A percentile compares a stretch with the other conserved stretches of the same genome.
phyloP scores from a whole-genome alignment of 2,113 vertebrate genomes.

The Candoia aspera region DNA sequence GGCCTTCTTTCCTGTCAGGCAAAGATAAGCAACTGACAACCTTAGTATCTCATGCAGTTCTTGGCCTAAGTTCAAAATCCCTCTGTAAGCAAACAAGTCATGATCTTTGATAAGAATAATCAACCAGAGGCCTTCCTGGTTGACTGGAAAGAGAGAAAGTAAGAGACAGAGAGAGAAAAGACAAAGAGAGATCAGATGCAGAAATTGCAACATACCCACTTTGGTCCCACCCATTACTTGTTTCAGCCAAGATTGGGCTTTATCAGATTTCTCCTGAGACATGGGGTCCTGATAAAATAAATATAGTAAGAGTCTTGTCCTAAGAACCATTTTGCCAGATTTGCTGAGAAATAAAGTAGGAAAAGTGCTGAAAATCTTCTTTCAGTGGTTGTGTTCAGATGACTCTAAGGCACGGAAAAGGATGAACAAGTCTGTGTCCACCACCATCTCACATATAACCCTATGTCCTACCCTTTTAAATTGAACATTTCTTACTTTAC shows the following conservation, averaged over 20 bases:
- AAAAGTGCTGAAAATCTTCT: not conserved
- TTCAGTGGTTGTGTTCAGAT: not conserved
- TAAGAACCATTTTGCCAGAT: not conserved
- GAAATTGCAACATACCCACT: not conserved
- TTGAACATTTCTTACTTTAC: constrained; percentile 22
- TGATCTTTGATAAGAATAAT: not conserved
- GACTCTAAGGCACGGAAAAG: not conserved
- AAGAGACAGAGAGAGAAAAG: not conserved
- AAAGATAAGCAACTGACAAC: not conserved
- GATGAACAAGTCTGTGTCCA: not conserved
- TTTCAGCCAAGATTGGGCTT: not conserved
- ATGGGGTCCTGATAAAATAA: not conserved
- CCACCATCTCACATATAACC: not conserved
- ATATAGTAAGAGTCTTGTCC: not conserved
- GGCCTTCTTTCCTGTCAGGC: not conserved
- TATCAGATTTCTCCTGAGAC: not conserved
- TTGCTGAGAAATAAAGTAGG: not conserved
- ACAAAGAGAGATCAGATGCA: not conserved
- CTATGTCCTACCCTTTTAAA: constrained; percentile 20
- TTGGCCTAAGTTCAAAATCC: not conserved
- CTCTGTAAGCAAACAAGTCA: not conserved
- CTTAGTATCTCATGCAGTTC: not conserved
- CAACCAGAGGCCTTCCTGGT: not conserved
- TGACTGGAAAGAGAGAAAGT: not conserved
- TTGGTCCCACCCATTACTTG: not conserved